Conservation (phyloP, 2,888 invertebrate genomes). For the Luperina nickerlii region DNA sequence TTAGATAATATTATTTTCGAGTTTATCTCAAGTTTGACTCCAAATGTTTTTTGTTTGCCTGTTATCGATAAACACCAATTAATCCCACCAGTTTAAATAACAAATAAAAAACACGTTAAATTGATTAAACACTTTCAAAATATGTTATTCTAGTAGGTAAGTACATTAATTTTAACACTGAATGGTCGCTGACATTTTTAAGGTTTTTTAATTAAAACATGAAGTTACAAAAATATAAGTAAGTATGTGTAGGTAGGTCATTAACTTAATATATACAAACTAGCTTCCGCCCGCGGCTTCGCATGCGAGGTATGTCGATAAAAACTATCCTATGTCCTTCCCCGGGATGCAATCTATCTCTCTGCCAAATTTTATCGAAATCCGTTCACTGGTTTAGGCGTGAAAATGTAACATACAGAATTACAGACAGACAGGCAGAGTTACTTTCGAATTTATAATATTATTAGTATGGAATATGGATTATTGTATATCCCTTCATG, state of each 20-base stretch:
- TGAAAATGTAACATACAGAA: too few relatives aligned
- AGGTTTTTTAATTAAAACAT: not conserved
- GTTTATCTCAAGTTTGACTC: conserved; percentile 32
- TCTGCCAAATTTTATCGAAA: too few relatives aligned
- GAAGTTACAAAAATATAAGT: conserved; percentile 5
- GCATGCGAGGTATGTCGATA: too few relatives aligned
- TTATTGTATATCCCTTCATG: too few relatives aligned
- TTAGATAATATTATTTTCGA: conserved; percentile 9
- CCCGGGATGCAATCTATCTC: too few relatives aligned
- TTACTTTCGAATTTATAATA: too few relatives aligned
- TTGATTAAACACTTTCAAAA: not conserved
- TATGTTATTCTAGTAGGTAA: not conserved
- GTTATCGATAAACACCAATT: conserved; percentile 9
- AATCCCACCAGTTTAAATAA: not conserved
- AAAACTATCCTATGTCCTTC: too few relatives aligned
- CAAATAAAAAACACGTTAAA: not conserved
- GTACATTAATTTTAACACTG: not conserved
- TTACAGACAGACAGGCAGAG: too few relatives aligned
- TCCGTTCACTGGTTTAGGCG: too few relatives aligned
- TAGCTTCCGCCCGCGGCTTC: too few relatives aligned
- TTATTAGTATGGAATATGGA: too few relatives aligned
- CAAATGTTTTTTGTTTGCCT: conserved; percentile 10
- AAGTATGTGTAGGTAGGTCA: not conserved
- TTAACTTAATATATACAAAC: not conserved
- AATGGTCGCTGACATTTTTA: conserved; percentile 24